These are phyloP conservation scores for Campylorhamphus procurvoides DNA, from an alignment of 2,113 vertebrate species.

Conservation along the genomic window DNA sequence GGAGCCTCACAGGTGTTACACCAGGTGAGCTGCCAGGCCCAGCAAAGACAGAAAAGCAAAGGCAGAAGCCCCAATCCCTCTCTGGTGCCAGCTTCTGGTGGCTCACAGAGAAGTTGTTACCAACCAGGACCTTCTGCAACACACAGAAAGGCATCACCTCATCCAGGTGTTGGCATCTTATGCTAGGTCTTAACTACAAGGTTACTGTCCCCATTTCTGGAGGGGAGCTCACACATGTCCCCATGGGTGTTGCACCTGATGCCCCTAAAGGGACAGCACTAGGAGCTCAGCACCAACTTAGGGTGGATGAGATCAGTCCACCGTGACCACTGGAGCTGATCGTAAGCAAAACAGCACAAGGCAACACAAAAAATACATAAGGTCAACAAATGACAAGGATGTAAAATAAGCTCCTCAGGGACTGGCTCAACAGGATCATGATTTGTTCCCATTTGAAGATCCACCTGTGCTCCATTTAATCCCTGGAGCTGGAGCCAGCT, in stretches of 20 bases:
- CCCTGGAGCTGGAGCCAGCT: background rate
- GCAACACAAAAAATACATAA: background rate
- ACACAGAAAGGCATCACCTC: background rate
- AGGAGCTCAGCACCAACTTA: background rate
- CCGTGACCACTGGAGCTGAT: background rate
- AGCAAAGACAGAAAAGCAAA: background rate
- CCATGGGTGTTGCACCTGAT: background rate
- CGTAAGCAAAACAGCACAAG: background rate
- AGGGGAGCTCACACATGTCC: background rate
- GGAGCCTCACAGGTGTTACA: background rate
- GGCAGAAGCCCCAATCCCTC: fast-evolving
- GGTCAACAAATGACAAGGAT: background rate
- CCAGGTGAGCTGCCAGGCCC: background rate
- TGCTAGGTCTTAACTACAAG: fast-evolving
- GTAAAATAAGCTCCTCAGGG: background rate
- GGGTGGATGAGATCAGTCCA: background rate
- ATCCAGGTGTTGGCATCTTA: fast-evolving
- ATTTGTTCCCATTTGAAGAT: background rate
- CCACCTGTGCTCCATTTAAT: background rate
- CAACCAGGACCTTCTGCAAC: background rate
- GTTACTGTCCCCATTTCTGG: background rate
- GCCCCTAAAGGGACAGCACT: too few species aligned
- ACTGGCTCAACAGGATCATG: background rate
- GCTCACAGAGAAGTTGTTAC: background rate
- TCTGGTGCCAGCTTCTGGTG: background rate